Evolutionary conservation across 2,113 vertebrate species (phyloP).

Genomic region (Colius striatus): DNA sequence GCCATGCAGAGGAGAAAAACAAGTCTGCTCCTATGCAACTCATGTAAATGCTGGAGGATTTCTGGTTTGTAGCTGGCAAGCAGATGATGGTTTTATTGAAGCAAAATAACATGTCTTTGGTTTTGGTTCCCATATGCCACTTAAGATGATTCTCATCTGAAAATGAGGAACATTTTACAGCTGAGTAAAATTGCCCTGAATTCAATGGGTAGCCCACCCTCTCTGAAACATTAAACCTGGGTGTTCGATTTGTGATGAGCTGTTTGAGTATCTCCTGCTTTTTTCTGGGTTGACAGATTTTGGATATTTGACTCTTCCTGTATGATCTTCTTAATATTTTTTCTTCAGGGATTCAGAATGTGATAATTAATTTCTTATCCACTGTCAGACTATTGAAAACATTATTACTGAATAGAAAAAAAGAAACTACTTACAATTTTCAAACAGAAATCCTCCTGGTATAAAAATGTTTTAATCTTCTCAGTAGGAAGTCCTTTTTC

Average conservation of each 20-base stretch:
- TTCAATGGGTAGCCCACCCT: background rate
- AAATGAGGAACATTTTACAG: background rate
- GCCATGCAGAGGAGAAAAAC: background rate
- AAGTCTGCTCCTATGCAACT: background rate
- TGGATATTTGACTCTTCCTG: background rate
- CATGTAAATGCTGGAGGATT: background rate
- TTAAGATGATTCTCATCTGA: background rate
- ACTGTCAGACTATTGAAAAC: background rate
- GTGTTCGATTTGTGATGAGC: background rate
- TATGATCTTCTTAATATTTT: background rate
- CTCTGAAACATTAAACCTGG: background rate
- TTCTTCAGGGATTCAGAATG: background rate
- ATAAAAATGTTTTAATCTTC: background rate
- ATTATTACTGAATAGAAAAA: background rate
- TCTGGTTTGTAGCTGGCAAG: background rate
- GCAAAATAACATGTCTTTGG: background rate
- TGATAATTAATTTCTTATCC: slow-evolving; percentile 28
- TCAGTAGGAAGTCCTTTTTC: background rate
- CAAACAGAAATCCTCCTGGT: background rate
- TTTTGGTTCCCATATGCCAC: background rate
- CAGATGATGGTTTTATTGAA: background rate
- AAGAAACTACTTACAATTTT: background rate
- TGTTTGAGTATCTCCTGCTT: background rate
- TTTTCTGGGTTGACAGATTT: background rate
- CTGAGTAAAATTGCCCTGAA: background rate